Evolutionary conservation across 2,113 vertebrate genomes (phyloP).

Genomic region (Phyllostomus hastatus): DNA sequence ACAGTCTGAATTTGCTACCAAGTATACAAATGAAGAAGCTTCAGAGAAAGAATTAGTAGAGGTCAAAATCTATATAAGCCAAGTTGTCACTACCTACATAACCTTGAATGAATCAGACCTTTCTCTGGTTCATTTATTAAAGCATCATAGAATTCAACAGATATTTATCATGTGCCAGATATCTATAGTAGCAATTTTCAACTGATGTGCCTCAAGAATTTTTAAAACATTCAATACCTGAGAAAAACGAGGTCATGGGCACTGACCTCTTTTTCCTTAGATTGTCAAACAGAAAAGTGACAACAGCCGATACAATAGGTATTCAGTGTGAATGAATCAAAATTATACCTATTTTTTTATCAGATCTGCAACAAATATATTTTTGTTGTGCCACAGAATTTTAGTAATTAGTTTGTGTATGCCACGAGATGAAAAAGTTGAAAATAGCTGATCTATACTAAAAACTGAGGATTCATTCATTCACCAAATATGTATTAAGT

Average conservation of each 20-base stretch:
- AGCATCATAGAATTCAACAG: not conserved
- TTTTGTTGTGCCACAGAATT: no score
- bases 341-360: not conserved
- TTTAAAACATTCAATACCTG: no score
- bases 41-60: not conserved
- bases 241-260: not conserved
- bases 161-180: not conserved
- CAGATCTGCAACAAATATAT: no score
- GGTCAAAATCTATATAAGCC: not conserved
- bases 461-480: not conserved
- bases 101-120: not conserved
- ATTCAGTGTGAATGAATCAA: not conserved
- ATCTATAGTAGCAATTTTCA: not conserved
- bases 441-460: not conserved
- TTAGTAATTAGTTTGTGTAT: not conserved
- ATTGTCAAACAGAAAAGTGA: not conserved
- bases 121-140: not conserved
- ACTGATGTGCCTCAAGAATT: no score
- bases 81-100: not conserved
- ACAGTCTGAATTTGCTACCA: not conserved
- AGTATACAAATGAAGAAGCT: not conserved
- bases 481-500: not conserved
- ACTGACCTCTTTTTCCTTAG: not conserved
- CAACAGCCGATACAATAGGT: not conserved
- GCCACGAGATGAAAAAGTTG: not conserved